Base-by-base conservation (phyloP, 2,888 invertebrate genomes). In the Coenonympha arcania region DNA sequence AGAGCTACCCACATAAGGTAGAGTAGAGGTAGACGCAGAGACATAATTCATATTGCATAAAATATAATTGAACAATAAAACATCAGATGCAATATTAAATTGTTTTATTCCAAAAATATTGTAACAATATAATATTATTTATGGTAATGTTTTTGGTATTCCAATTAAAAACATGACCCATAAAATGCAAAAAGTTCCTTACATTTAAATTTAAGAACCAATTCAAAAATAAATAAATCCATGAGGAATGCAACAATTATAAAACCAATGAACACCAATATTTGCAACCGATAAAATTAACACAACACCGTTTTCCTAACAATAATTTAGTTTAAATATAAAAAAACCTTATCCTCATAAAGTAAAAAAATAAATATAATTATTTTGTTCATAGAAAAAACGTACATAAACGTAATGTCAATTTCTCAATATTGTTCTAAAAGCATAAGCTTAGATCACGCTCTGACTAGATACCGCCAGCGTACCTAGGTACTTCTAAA, bases 71-170 rank as follows among this genome's bases (percentile, higher is more conserved):
- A 8, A 33, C 15, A 50, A 45, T 45, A 33, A 52, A 48, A 34
- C 3, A 22, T 4, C 15, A 16, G 8, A 43, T 39, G 20, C 31
- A 31, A 11, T 48, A 11, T 39, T 31, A n/a, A 34, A 26, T 28
- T 8, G 15, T 49, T 78, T 76, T 73, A 73, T 71, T 78, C 71
- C 59, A 78, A 78, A 79, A 76, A 77, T 76, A 78, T n/a, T n/a
- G n/a, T 72, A 72, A 71, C 69, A 72, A 66, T 66, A 46, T 24
- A 8, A 16, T 33, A 24, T 39, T 13, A 55, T 64, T 57, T 50
- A 48, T 55, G 57, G 54, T 56, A 46, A 46, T 39, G 20, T 37
- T 39, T 45, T 48, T 41, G 48, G 47, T 50, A 49, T 37, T 11
- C 11, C 13, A 6, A 19, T 19, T 4, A 18, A 41, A 41, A 9